Base-by-base conservation (phyloP, 2,888 invertebrate genomes). In the Amphipoea oculea region DNA sequence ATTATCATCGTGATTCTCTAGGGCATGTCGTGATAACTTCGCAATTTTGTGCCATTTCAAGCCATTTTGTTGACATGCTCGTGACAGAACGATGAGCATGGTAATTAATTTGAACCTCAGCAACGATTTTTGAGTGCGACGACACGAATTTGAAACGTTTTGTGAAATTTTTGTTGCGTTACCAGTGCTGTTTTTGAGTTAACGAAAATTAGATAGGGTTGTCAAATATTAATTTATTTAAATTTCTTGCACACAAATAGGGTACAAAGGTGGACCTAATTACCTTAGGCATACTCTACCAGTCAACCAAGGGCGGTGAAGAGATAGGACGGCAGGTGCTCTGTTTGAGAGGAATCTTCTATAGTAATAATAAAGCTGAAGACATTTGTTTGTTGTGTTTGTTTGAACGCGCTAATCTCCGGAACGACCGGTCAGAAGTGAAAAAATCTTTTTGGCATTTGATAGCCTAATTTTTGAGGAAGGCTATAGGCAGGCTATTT, bases 61-160 rank as follows among this genome's bases (percentile, higher is more conserved):
- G 51, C 67, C 80, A 83, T 89, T 83, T 84, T 57, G 81, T 79
- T 82, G 88, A 87, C 51, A 74, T 57, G n/a, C 57, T 84, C 88
- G 90, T 89, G 88, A 90, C 88, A 86, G 80, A 70, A 76, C 85
- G 87, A 76, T 89, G 89, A 82, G 78, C 85, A 77, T 78, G 70
- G 69, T 88, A 86, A 90, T 89, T 84, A 86, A 85, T 90, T 86
- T 89, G 85, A 81, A 84, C 77, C 62, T 45, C 69, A 23, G n/a
- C 77, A 67, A 77, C 77, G 57, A 83, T 83, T 89, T 88, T 79
- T 67, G 86, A 83, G 83, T 82, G 83, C 88, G 87, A 69, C 87
- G 86, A 87, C 86, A 87, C 73, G 82, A 83, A 86, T 83, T 69
- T 68, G 3, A 45, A 82, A 45, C 69, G 78, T 73, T 84, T 86